Base-by-base conservation (phyloP, 2,113 vertebrate genomes). In the Vulpes lagopus region DNA sequence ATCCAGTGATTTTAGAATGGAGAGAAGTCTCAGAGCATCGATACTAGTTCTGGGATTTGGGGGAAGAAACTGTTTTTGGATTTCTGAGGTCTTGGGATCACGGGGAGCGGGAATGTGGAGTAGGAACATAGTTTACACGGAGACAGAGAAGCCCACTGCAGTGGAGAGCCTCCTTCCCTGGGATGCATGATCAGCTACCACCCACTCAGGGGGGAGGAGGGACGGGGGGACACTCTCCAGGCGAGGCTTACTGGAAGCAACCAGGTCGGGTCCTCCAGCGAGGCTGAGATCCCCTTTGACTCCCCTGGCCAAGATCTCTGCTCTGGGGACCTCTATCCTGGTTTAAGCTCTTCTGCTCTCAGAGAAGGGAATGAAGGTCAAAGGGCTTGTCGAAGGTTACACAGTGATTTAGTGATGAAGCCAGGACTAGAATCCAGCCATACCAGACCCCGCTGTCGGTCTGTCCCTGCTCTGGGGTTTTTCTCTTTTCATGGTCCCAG, bases 191-290 rank as follows among this genome's bases (percentile, higher is more conserved):
- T 27, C 25, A 53, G 11, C 57, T 11, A 8, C 57, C 10, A 20
- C 59, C 22, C 22, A 3, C 11, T 0, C 0, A 3, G 12, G 3
- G 4, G 4, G 8, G 1, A 25, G 22, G 20, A 32, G 22, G 69
- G 32, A 32, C 51, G n/a, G 17, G 17, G 51, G 19, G n/a, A 64
- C 20, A 19, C 16, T 51, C 43, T 23, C 11, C 49, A 43, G 49
- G 15, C 19, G 55, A 6, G 35, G 11, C 20, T 71, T 74, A 5
- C 92, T 19, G 19, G 43, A 91, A 93, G 27, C 53, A 49, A 7
- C 8, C 19, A 19, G 53, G 38, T 64, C 22, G 53, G 35, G 57
- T 51, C 20, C n/a, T 89, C 80, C 49, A 51, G 49, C 8, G 32
- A 79, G 43, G 27, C 57, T 64, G 17, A 60, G 53, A 43, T 91